Evolutionary conservation across 2,797 vertebrate species (phyloP), one percentile per base, ranked within the genome.

Genomic region (Epinephelus awoara): DNA sequence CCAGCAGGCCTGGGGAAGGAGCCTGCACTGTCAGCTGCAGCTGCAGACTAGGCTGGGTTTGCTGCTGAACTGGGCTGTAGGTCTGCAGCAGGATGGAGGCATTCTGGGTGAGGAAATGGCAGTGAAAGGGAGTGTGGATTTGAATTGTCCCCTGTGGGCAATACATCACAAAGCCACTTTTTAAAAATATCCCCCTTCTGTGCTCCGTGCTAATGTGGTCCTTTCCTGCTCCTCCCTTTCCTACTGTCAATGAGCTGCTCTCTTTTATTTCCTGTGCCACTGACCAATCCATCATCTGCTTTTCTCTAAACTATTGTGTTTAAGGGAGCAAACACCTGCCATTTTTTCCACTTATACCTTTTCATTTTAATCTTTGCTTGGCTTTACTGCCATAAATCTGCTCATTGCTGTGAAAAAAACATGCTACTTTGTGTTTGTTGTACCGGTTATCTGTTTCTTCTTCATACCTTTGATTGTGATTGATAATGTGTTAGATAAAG

Each of bases 11-110:
- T 92, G 95, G 87, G 88, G 85, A 27, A 86, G 86, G 75, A 95
- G 92, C 63, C 85, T 96, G 47, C 84, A 94, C 67, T 94, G 96
- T 6, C 58, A 91, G 6, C 78, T 96, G 47, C 95, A 98, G 72
- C 86, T 95, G 64, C 86, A 94, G 59, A 86, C 69, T 78, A 95
- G 94, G n/a, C 66, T 97, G 74, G 94, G 95, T 75, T 89, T 88
- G 10, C 92, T 96, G 71, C 85, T 88, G 67, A 88, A 94, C 65
- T 91, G 94, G 78, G 93, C 95, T 0, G 58, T 18, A 1, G 65
- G 19, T 67, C 59, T 96, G 10, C 91, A 92, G 71, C 92, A 86
- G 55, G 91, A 92, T 0, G 96, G 97, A 0, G 94, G 96, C 11
- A 91, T 75, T 59, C 58, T 96, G 23, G 97, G 97, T 97, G 75